phyloP scores from a whole-genome alignment of 2,797 vertebrate genomes.

The Centroberyx gerrardi region DNA sequence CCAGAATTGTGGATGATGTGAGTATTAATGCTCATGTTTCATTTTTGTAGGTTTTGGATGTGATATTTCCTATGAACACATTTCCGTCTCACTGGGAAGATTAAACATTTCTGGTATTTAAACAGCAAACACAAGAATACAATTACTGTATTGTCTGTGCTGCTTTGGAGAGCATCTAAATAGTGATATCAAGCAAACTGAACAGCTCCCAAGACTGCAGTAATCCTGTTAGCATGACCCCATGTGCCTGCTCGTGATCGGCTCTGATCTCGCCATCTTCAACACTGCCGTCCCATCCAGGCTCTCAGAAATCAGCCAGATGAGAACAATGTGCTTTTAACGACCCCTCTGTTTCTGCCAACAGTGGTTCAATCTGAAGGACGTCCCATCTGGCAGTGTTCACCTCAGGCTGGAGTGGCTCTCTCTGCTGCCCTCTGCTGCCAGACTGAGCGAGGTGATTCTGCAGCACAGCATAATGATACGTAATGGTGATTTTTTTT shows the following conservation, averaged over 20 bases:
- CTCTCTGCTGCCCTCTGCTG: conserved; percentile 88
- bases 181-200: background rate
- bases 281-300: background rate
- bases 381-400: conserved; percentile 89
- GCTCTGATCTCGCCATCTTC: conserved; percentile 30
- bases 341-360: conserved; percentile 35
- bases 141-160: conserved; percentile 15
- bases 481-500: background rate
- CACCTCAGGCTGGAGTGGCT: conserved; percentile 95
- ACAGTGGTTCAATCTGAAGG: conserved; percentile 93
- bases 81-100: background rate
- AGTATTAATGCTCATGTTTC: conserved; percentile 54
- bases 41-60: background rate
- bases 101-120: background rate
- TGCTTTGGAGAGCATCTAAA: conserved; percentile 19
- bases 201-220: conserved; percentile 12
- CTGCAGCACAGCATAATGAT: background rate
- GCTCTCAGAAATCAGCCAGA: conserved; percentile 34
- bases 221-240: conserved; percentile 59
- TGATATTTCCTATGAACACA: too few relatives aligned
- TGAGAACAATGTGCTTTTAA: conserved; percentile 42
- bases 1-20: conserved; percentile 91
- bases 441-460: conserved; percentile 90
- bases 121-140: conserved; percentile 15
- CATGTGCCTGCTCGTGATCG: conserved; percentile 71